phyloP scores from a whole-genome alignment of 2,888 invertebrate genomes.

The Brenthis daphne region DNA sequence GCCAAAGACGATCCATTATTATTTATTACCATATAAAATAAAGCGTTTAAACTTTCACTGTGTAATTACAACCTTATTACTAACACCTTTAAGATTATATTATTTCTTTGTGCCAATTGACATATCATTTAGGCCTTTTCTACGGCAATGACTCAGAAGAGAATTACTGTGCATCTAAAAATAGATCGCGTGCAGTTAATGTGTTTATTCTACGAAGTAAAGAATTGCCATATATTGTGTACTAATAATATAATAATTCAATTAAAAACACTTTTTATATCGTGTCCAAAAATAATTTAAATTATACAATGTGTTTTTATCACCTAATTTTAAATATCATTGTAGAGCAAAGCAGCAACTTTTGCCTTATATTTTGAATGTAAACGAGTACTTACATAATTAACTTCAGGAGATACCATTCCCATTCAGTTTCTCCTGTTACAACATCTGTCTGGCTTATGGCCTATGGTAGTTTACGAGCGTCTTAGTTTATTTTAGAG shows the following conservation, averaged over 20 bases:
- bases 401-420: slow-evolving; percentile 37
- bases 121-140: slow-evolving; percentile 65
- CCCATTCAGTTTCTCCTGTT: slow-evolving; percentile 42
- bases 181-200: slow-evolving; percentile 54
- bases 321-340: too few relatives aligned
- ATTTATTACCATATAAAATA: slow-evolving; percentile 76
- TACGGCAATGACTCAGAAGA: slow-evolving; percentile 64
- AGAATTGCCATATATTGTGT: slow-evolving; percentile 43
- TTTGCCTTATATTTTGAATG: not conserved
- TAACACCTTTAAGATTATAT: slow-evolving; percentile 49
- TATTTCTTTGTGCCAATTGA: slow-evolving; percentile 45
- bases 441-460: slow-evolving; percentile 45
- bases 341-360: too few relatives aligned
- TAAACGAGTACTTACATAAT: not conserved
- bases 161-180: slow-evolving; percentile 64
- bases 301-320: too few relatives aligned
- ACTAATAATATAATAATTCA: slow-evolving; percentile 24
- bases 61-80: slow-evolving; percentile 51
- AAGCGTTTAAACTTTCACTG: slow-evolving; percentile 44
- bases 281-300: too few relatives aligned
- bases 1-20: slow-evolving; percentile 77
- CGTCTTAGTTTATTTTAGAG: slow-evolving; percentile 46
- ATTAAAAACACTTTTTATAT: too few relatives aligned
- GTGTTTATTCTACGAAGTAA: slow-evolving; percentile 45
- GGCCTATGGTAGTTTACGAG: slow-evolving; percentile 44